phyloP scores from a whole-genome alignment of 2,113 vertebrate species.

The Manacus vitellinus region DNA sequence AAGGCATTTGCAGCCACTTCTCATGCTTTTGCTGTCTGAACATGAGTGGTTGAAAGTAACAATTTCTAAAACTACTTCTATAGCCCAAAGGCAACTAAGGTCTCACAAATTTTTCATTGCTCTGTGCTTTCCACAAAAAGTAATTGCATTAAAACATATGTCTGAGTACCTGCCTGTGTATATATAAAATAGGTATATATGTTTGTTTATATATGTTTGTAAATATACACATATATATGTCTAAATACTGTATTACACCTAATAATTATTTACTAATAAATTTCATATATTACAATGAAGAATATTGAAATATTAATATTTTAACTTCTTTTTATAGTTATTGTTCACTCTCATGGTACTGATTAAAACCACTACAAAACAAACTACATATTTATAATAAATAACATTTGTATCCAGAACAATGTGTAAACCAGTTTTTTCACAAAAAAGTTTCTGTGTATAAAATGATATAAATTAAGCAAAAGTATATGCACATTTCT shows the following conservation, averaged over 20 bases:
- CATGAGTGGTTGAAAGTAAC: not conserved
- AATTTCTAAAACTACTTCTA: not conserved
- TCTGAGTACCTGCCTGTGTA: rapidly evolving
- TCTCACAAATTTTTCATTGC: not conserved
- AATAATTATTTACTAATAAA: not conserved
- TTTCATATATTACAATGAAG: not conserved
- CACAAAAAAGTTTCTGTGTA: not conserved
- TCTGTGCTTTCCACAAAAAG: not conserved
- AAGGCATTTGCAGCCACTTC: not conserved
- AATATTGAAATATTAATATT: not conserved
- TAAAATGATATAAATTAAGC: not conserved
- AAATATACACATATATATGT: not conserved
- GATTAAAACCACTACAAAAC: not conserved
- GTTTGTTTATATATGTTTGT: not conserved
- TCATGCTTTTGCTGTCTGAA: not conserved
- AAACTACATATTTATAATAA: not conserved
- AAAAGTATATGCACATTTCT: not conserved
- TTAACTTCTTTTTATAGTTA: not conserved
- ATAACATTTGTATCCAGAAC: not conserved
- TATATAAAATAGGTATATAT: not conserved
- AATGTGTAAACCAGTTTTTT: not conserved
- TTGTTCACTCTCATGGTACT: not conserved
- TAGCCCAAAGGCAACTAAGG: not conserved
- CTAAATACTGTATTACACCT: not conserved
- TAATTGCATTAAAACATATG: not conserved